Percentiles rank a stretch among this genome's conserved stretches.
These are phyloP conservation scores for Cardiocondyla obscurior DNA, from an alignment of 1,140 invertebrate genomes.

Conservation along the genomic window DNA sequence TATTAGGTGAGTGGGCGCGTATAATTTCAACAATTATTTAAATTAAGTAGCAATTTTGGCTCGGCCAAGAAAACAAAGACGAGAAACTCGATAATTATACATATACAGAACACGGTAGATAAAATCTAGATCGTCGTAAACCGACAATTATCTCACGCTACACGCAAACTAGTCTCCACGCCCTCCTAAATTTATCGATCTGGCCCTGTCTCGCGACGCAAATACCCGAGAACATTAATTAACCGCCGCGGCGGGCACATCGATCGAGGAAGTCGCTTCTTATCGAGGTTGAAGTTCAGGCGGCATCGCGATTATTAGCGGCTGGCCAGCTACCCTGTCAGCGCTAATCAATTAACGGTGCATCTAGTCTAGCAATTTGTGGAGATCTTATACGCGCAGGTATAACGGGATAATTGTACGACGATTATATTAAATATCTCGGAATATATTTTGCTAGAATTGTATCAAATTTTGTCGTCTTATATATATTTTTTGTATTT, in stretches of 20 bases:
- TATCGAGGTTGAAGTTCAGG: constrained; percentile 51
- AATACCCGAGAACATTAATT: constrained; percentile 61
- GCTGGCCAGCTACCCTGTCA: constrained; percentile 31
- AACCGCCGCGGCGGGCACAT: constrained; percentile 43
- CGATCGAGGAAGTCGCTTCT: constrained; percentile 56
- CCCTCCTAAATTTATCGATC: constrained; percentile 55
- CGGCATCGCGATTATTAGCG: constrained; percentile 50
- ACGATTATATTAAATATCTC: background rate
- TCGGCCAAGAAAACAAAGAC: too few species aligned
- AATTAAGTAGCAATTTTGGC: background rate
- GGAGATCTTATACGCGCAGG: background rate
- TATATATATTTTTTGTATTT: too few species aligned
- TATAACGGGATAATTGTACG: background rate
- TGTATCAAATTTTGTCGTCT: background rate
- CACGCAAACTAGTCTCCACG: constrained; percentile 21
- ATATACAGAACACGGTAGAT: too few species aligned
- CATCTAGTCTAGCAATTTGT: constrained; percentile 21
- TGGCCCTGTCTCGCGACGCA: constrained; percentile 32
- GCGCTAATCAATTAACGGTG: constrained; percentile 27
- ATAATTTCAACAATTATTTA: background rate
- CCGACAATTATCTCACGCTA: constrained; percentile 44
- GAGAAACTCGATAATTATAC: too few species aligned
- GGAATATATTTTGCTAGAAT: background rate
- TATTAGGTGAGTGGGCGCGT: too few species aligned
- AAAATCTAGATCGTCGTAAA: constrained; percentile 3